Evolutionary conservation across 2,888 invertebrate genomes (phyloP), one percentile per base, ranked within the genome.

Genomic region (Thumatha senex): DNA sequence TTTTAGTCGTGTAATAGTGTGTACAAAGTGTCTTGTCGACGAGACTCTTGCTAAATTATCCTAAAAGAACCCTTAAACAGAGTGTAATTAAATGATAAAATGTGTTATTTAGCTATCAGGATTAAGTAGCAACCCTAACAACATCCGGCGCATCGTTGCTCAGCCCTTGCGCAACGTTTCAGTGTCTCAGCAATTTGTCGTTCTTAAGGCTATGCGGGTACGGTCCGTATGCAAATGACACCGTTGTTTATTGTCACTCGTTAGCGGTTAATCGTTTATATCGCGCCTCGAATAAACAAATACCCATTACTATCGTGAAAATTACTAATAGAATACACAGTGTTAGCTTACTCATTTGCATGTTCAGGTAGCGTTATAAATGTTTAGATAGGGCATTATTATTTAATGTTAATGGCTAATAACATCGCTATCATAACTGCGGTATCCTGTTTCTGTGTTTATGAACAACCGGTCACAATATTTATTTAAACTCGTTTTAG

Each of bases 281-380:
- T 81, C 82, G 76, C 79, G 72, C 69, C 73, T 48, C 67, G 74
- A 80, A 82, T 84, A 84, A 85, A 88, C 89, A 87, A 87, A 86
- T 82, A 80, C 67, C 74, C 76, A 78, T 86, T 82, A 80, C 74
- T 73, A 68, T 77, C 69, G 83, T 82, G 79, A 82, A 84, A 82
- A 80, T 88, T 84, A 85, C 83, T 82, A 86, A 83, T 85, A 81
- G 84, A 74, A 85, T 80, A 74, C 76, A 74, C 69, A 59, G 46
- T 46, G 56, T 58, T 51, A 72, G 71, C 67, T 54, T 54, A 44
- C 72, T 76, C 72, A 81, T 86, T 84, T 81, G 76, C 82, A 82
- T 84, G 64, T 47, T 40, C 53, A 53, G 48, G 61, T 67, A 51
- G 55, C 60, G 54, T 55, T 42, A 52, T 50, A 36, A 36, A 30